These are phyloP conservation scores for Ophiothrix spiculata DNA, from an alignment of 35 echinoderm and acorn worm genomes.

Conservation along the genomic window DNA sequence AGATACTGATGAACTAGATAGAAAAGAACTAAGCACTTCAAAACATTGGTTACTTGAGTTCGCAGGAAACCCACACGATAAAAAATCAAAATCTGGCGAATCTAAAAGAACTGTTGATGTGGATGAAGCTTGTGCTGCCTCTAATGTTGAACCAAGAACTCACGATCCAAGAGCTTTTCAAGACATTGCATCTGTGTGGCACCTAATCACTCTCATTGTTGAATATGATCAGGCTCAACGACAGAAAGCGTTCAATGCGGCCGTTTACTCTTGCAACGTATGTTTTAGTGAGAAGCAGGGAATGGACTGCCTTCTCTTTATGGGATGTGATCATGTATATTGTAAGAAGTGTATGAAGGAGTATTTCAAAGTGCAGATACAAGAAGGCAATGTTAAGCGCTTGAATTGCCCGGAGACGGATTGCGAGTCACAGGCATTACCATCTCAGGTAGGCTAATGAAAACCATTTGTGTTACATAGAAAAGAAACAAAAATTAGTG, in stretches of 20 bases:
- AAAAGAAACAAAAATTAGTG: no score
- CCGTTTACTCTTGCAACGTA: slow-evolving; percentile 66
- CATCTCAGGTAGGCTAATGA: slow-evolving; percentile 75
- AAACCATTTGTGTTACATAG: no score
- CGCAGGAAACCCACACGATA: no score
- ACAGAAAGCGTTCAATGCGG: slow-evolving; percentile 55
- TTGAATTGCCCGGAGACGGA: slow-evolving; percentile 73
- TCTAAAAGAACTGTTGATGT: not conserved
- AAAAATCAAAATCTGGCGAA: not conserved
- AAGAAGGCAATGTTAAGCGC: slow-evolving; percentile 87
- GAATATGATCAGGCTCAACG: slow-evolving; percentile 54
- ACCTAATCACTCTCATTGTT: slow-evolving; percentile 55
- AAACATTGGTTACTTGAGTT: not conserved
- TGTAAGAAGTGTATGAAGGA: slow-evolving; percentile 83
- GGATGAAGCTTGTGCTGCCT: not conserved
- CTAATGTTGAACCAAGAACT: no score
- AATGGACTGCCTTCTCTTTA: slow-evolving; percentile 58
- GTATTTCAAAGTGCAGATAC: slow-evolving; percentile 82
- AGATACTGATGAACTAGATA: slow-evolving; percentile 32
- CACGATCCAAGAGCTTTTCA: slow-evolving; percentile 62
- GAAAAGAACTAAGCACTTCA: not conserved
- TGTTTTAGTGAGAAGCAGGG: slow-evolving; percentile 86
- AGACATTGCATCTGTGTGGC: slow-evolving; percentile 57
- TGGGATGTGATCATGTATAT: slow-evolving; percentile 76
- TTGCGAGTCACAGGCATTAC: slow-evolving; percentile 70